A percentile compares a stretch with the other conserved stretches of the same genome.
Conservation (phyloP, 2,113 vertebrate species). For the Sceloporus undulatus region DNA sequence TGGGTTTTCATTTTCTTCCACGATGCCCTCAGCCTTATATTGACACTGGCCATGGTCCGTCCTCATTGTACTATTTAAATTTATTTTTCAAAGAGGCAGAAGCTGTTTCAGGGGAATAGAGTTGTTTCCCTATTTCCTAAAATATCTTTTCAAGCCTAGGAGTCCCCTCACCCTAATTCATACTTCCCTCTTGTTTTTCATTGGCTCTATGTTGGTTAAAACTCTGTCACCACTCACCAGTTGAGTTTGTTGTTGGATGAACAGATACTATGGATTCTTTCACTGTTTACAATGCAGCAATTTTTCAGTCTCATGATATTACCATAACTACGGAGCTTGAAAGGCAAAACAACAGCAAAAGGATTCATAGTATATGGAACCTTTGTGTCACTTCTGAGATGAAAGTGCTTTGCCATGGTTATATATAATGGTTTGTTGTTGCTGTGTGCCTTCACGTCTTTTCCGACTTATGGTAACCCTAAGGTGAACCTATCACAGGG, state of each 20-base stretch:
- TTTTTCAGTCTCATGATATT: slow-evolving; percentile 33
- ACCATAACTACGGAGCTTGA: slow-evolving; percentile 16
- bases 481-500: no score
- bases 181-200: neutral
- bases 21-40: neutral
- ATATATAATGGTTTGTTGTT: neutral
- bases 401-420: neutral
- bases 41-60: neutral
- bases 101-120: neutral
- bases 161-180: neutral
- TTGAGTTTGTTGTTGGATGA: neutral
- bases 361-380: neutral
- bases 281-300: neutral
- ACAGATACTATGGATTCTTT: neutral
- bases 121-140: neutral
- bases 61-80: neutral
- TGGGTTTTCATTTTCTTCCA: neutral
- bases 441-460: no score
- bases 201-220: neutral
- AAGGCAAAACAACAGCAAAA: slow-evolving; percentile 13
- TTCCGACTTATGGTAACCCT: no score
- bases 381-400: neutral
- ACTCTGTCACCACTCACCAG: neutral
- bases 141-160: neutral
- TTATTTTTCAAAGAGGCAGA: neutral